Base-by-base conservation (phyloP, 2,113 vertebrate species). In the Urocolius indicus region DNA sequence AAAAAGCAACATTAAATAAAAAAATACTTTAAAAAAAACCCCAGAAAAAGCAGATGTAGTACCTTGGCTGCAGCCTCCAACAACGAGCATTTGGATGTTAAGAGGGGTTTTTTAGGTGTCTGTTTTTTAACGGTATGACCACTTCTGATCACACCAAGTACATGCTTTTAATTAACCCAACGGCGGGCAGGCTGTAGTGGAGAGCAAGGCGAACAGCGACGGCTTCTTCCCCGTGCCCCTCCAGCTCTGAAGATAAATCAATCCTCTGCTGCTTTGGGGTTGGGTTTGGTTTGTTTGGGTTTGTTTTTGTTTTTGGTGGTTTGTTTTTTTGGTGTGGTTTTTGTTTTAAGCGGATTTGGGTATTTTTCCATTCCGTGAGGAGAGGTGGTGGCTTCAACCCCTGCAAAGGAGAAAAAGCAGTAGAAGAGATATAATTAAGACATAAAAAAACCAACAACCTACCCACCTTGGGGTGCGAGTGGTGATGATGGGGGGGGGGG, bases 301-400 rank as follows among this genome's bases (percentile, higher is more conserved):
- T n/a, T n/a, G n/a, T n/a, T n/a, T n/a, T n/a, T 20, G n/a, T 41
- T 9, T 49, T 32, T 67, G 19, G 34, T 57, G 5, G 5, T 7
- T 52, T 45, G 11, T 7, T 58, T n/a, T n/a, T 22, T 26, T 41
- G 10, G 20, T 8, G 20, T n/a, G 11, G 9, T 23, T 49, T 17
- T 19, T 11, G 1, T 7, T 26, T 24, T 38, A n/a, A 79, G 62
- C 13, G 23, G 12, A 16, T 67, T 32, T 90, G 79, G 86, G 79
- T 48, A 43, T 95, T 96, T n/a, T 94, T 95, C 91, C 94, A 83
- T 43, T 21, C 71, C 10, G 34, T 32, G 78, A 94, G 58, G 8
- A 23, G 74, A 90, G 52, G 63, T 23, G 26, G n/a, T 4, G 30
- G 63, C 55, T 86, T 29, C 90, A 71, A 80, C 26, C 84, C 69